Evolutionary conservation across 2,797 vertebrate genomes (phyloP), one percentile per base, ranked within the genome.

Genomic region (Mus caroli): DNA sequence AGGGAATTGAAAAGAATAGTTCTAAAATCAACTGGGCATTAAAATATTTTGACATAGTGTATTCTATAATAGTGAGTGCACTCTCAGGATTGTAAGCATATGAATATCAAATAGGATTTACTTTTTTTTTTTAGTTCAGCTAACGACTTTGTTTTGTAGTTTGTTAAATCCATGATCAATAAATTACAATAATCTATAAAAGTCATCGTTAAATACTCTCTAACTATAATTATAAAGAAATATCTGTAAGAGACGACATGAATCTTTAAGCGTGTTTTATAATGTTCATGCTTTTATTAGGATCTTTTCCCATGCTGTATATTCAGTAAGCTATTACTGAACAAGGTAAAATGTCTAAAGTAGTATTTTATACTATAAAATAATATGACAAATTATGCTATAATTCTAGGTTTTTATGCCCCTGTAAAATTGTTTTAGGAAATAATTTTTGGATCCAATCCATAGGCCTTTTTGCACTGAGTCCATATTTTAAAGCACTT

Each of bases 391-490:
- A 54, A 96, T 93, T 96, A 95, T 96, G 67, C 69, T 79, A 92
- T 96, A 97, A 93, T 94, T 88, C 64, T 97, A 93, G 56, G 54
- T 89, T 95, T 97, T 97, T 96, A 98, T 97, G 76, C 24, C 46
- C 37, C 88, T 52, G 90, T 97, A 94, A 97, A 97, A 77, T 91
- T 93, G 91, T 94, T 96, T 96, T 69, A 95, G 88, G 88, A 93
- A 97, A 96, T 92, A 60, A 64, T 91, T 96, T 97, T 94, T 67
- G 86, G 37, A 76, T 89, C 76, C 13, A 73, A 84, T 58, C 60
- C 93, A 88, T 85, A 94, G 40, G 40, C 37, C 5, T 17, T 90
- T 93, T 89, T 96, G 46, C 43, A 58, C 93, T 71, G 62, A 93
- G 34, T 73, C 40, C 76, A 95, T 50, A 88, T 96, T 94, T 97